Base-by-base conservation (phyloP, 2,113 vertebrate genomes). In the Tamias sibiricus region DNA sequence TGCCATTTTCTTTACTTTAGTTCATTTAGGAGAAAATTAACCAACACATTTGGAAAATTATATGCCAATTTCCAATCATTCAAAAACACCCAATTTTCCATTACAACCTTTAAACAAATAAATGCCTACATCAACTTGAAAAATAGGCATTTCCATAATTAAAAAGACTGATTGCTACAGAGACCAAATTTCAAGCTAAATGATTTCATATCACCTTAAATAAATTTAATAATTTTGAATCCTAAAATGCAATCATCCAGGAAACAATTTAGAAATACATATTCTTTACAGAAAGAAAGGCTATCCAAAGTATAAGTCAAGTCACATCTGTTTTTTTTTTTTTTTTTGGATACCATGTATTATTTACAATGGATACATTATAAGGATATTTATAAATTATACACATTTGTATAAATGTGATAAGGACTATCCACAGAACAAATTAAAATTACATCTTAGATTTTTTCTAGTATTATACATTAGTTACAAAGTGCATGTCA, bases 131-230 rank as follows among this genome's bases (percentile, higher is more conserved):
- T 71, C 52, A 96, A 96, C 66, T 59, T 30, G 80, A 54, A 96
- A 97, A 95, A 86, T 24, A 95, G 79, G 57, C 47, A 95, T 72
- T 79, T 94, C 87, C 64, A 40, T 93, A 75, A 75, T 62, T 62
- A 90, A 95, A 91, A 90, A 74, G 71, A 94, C 9, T 80, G 74
- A 93, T 62, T 28, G 95, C 4, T 57, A 90, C 0, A 90, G 74
- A 93, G 68, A 87, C 35, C 44, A 92, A 93, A 95, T 92, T 97
- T 95, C 72, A 96, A 95, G 44, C 62, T 93, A 92, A 96, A 91
- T 71, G n/a, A 82, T 80, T 68, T 64, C 54, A 87, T 95, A 91
- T 90, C 52, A 96, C 32, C 71, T 87, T 62, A 59, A 72, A 90
- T 66, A 75, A 81, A 40, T 62, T 81, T 90, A 95, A 79, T 92